phyloP scores from a whole-genome alignment of 2,797 vertebrate genomes.

The Mycteria americana region DNA sequence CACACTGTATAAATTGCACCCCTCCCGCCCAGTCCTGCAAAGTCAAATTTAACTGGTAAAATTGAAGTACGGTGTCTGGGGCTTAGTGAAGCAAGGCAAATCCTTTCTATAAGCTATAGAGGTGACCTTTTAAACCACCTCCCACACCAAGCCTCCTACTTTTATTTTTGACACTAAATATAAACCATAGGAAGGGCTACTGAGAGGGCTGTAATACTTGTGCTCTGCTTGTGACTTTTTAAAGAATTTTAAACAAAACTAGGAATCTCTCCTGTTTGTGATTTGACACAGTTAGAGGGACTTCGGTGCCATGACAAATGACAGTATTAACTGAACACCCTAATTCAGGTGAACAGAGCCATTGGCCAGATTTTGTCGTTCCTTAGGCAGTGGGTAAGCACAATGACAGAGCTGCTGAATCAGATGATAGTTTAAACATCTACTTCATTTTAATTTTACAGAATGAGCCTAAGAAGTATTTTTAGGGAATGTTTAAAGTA shows the following conservation, averaged over 20 bases:
- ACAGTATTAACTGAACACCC: background rate
- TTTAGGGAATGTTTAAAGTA: constrained; percentile 64
- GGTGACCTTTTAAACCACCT: constrained; percentile 32
- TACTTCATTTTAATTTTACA: constrained; percentile 60
- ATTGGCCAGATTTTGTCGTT: background rate
- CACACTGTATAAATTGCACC: background rate
- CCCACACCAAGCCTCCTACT: background rate
- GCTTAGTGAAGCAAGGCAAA: constrained; percentile 47
- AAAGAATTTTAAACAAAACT: background rate
- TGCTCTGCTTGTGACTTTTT: background rate
- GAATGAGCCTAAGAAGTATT: constrained; percentile 63
- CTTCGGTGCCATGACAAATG: background rate
- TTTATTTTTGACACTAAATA: constrained; percentile 12
- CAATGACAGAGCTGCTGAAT: constrained; percentile 40
- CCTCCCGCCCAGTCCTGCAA: background rate
- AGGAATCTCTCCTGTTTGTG: background rate
- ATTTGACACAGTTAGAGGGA: constrained; percentile 10
- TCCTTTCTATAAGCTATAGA: constrained; percentile 16
- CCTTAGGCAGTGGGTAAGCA: background rate
- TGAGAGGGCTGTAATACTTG: background rate
- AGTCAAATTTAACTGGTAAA: constrained; percentile 21
- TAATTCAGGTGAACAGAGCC: constrained; percentile 8
- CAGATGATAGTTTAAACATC: constrained; percentile 24
- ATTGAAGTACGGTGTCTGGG: constrained; percentile 35
- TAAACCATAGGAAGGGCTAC: background rate